These are phyloP conservation scores for Andrena bucephala DNA, from an alignment of 2,888 invertebrate species.

Conservation along the genomic window DNA sequence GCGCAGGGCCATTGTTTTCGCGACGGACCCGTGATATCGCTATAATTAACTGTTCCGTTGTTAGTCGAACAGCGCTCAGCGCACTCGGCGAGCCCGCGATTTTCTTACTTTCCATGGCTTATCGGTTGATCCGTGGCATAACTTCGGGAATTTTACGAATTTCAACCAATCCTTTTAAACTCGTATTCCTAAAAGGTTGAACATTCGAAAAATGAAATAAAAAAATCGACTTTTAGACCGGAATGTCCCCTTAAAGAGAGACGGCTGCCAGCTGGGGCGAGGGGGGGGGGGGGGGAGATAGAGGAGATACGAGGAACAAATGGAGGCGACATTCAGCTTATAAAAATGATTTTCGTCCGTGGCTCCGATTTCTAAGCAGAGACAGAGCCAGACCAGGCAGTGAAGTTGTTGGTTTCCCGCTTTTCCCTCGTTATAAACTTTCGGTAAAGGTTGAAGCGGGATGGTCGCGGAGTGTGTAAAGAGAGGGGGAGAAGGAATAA, in stretches of 20 bases:
- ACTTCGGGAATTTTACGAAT: too few relatives aligned
- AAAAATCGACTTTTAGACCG: too few relatives aligned
- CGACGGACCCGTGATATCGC: conserved; percentile 74
- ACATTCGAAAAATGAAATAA: too few relatives aligned
- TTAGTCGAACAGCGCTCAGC: conserved; percentile 71
- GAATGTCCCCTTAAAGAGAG: too few relatives aligned
- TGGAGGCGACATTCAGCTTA: background rate
- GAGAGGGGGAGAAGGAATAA: background rate
- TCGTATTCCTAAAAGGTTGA: too few relatives aligned
- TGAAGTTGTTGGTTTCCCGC: background rate
- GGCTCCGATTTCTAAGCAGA: background rate
- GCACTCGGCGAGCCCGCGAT: conserved; percentile 50
- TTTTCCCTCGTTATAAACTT: conserved; percentile 33
- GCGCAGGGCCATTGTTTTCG: conserved; percentile 80
- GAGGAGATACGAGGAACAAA: background rate
- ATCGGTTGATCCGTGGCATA: background rate
- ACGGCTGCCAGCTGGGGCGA: too few relatives aligned
- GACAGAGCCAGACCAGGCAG: background rate
- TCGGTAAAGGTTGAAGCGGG: background rate
- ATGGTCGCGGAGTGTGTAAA: background rate
- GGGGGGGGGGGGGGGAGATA: background rate
- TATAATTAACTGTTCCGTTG: conserved; percentile 78
- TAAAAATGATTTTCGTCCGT: background rate
- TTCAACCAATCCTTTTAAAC: too few relatives aligned
- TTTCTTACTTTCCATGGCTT: conserved; percentile 36